Percentiles rank a stretch among this genome's conserved stretches.
Conservation (phyloP, 2,113 vertebrate genomes). For the Jaculus jaculus region DNA sequence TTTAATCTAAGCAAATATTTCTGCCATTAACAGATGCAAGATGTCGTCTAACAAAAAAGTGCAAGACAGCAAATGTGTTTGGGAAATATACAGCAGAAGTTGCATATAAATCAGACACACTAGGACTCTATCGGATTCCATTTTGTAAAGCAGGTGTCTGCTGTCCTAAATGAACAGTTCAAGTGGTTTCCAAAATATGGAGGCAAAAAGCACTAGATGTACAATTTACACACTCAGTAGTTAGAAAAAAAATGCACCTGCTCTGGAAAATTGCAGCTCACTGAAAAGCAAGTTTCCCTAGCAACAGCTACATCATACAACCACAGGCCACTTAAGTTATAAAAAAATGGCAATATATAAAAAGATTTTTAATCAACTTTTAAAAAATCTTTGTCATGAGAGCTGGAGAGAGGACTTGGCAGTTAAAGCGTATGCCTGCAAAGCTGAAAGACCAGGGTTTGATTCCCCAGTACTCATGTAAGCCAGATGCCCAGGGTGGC, state of each 20-base stretch:
- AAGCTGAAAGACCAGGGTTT: no score
- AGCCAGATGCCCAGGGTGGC: no score
- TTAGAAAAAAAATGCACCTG: constrained; percentile 67
- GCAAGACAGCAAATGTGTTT: constrained; percentile 58
- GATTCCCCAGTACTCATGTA: no score
- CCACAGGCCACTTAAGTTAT: constrained; percentile 53
- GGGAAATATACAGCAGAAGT: constrained; percentile 58
- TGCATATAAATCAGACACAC: constrained; percentile 63
- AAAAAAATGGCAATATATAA: background rate
- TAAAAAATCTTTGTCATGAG: constrained; percentile 39
- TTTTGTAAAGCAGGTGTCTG: constrained; percentile 66
- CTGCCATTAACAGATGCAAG: constrained; percentile 72
- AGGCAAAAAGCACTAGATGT: constrained; percentile 58
- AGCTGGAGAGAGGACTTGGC: background rate
- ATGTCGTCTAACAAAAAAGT: constrained; percentile 67
- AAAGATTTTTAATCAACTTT: constrained; percentile 55
- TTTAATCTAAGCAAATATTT: constrained; percentile 63
- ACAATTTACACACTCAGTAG: constrained; percentile 62
- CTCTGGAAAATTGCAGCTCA: constrained; percentile 65
- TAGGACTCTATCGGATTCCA: constrained; percentile 38
- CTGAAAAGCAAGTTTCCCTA: constrained; percentile 76
- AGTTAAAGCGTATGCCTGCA: no score
- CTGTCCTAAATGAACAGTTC: constrained; percentile 76
- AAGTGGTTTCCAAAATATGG: constrained; percentile 62
- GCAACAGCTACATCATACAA: constrained; percentile 70